Base-by-base conservation (phyloP, 2,888 invertebrate genomes). In the Polylopha cassiicola region DNA sequence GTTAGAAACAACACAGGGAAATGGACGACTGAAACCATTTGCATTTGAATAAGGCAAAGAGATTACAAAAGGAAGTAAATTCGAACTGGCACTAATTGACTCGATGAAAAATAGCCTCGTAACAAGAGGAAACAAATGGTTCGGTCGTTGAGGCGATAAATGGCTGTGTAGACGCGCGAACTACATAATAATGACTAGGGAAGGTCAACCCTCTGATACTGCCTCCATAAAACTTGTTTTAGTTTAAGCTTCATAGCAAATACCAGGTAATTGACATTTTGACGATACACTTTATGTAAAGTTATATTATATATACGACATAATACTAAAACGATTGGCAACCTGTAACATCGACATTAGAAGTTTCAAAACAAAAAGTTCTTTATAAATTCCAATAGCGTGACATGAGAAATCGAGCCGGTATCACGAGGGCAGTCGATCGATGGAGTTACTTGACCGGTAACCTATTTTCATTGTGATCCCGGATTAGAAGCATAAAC, bases 381-480 rank as follows among this genome's bases (percentile, higher is more conserved):
- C 15, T 26, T 36, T 29, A 15, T 17, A 16, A 30, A 29, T 29
- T 28, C n/a, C 18, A 23, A 23, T 2, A 10, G 17, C 13, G n/a
- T 9, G 20, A 21, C 24, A 32, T 32, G 39, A 22, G 28, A 33
- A 23, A 23, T 23, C 22, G 37, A n/a, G 20, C 27, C 22, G 16
- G 8, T 6, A 16, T 13, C 3, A 13, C 23, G 17, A 11, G 30
- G n/a, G 46, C 39, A 41, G 47, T 46, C 63, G 61, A 67, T 72
- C 68, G 64, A 70, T 63, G 58, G 50, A 61, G 73, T 75, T 70
- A 61, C 58, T 65, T 70, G 73, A 73, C 74, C 73, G 66, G 62
- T 64, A 66, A 64, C 68, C 75, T 73, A 75, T 73, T 73, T 76
- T 64, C 70, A 66, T 69, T 69, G 64, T 63, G 65, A 60, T 65